Percentiles rank a stretch among this genome's conserved stretches.
Conservation (phyloP, 2,888 invertebrate genomes). For the Caenorhabditis drosophilae region DNA sequence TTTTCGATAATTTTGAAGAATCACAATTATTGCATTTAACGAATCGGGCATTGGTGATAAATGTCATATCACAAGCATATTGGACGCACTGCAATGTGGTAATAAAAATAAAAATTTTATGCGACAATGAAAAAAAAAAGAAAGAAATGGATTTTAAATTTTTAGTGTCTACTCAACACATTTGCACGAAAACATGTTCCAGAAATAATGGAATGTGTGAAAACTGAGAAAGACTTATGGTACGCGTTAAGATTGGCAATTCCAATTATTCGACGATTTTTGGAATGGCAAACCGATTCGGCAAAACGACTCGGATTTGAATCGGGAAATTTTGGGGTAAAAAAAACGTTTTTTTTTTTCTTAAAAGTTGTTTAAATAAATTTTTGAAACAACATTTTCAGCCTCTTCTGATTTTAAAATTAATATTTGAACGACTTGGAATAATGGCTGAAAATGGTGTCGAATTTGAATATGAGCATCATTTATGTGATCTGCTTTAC, state of each 20-base stretch:
- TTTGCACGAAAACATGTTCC: constrained; percentile 16
- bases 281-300: constrained; percentile 18
- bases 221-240: constrained; percentile 46
- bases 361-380: no score
- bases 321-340: constrained; percentile 7
- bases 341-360: no score
- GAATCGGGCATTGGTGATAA: constrained; percentile 31
- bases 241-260: constrained; percentile 27
- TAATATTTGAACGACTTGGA: constrained; percentile 29
- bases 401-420: constrained; percentile 12
- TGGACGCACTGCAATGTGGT: constrained; percentile 43
- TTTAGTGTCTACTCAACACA: constrained; percentile 13
- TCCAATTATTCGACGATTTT: constrained; percentile 36
- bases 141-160: no score
- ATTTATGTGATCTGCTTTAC: constrained; percentile 68
- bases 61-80: constrained; percentile 39
- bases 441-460: constrained; percentile 24
- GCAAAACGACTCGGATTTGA: constrained; percentile 11
- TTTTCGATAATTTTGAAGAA: constrained; percentile 46
- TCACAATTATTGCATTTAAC: constrained; percentile 27
- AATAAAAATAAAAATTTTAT: no score
- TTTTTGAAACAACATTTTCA: no score
- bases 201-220: constrained; percentile 16
- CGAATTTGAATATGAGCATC: constrained; percentile 32
- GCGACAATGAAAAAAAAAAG: background rate